Evolutionary conservation across 2,113 vertebrate species (phyloP).

Genomic region (Dicentrarchus labrax): DNA sequence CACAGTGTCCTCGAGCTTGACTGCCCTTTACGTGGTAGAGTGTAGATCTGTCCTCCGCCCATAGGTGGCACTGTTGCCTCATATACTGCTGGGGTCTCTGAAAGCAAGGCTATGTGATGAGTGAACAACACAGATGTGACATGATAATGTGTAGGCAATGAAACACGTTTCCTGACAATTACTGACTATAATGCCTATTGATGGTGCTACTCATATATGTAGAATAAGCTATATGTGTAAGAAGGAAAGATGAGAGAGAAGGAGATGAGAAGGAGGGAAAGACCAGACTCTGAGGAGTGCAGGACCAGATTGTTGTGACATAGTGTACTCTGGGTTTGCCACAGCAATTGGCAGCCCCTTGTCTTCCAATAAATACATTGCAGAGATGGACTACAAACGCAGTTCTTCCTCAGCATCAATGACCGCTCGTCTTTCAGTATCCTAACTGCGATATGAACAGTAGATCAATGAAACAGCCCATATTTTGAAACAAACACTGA

Average conservation of each 20-base stretch:
- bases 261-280: neutral
- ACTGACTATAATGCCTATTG: constrained; percentile 37
- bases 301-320: constrained; percentile 25
- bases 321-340: constrained; percentile 8
- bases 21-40: neutral
- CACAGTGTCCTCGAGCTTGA: neutral
- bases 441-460: constrained; percentile 12
- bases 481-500: constrained; percentile 12
- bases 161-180: constrained; percentile 56
- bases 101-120: constrained; percentile 27
- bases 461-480: constrained; percentile 17
- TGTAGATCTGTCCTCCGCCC: constrained; percentile 37
- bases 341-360: constrained; percentile 28
- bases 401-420: neutral
- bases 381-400: constrained; percentile 22
- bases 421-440: constrained; percentile 22
- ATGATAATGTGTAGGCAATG: constrained; percentile 59
- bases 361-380: constrained; percentile 54
- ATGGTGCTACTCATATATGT: constrained; percentile 48
- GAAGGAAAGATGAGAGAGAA: constrained; percentile 27
- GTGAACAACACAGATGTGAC: constrained; percentile 55
- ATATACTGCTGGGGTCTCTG: constrained; percentile 16
- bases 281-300: neutral
- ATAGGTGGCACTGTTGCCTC: constrained; percentile 84
- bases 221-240: constrained; percentile 56